Evolutionary conservation across 2,888 invertebrate species (phyloP), one percentile per base, ranked within the genome.

Genomic region (Amorpha juglandis): DNA sequence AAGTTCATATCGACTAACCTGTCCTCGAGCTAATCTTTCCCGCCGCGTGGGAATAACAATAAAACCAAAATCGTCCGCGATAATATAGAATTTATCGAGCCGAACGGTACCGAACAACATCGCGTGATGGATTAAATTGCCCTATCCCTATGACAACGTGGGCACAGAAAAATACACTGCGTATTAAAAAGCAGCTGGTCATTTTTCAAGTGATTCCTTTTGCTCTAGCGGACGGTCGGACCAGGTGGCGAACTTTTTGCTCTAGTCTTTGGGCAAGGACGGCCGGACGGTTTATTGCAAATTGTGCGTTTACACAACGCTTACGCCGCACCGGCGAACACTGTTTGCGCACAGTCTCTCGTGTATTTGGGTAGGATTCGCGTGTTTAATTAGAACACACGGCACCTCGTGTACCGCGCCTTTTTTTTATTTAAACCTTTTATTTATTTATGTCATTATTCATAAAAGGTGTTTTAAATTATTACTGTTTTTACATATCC

Each of bases 71-170:
- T 83, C 86, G 84, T 82, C 83, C 83, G 83, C 86, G 86, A 89
- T 90, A 88, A 91, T 90, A 89, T 86, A 91, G 89, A 92, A 92
- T 92, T 91, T 92, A 92, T 91, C 88, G 92, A 81, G 82, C 85
- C 84, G 88, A 87, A 84, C 87, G 85, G 83, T 80, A 78, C 82
- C 83, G 84, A 81, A 86, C 84, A 87, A 78, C 81, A 78, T 78
- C 83, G 87, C 84, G 86, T 93, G 93, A 94, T 94, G 92, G 93
- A 94, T 94, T 93, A 94, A 94, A 94, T 94, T 94, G 94, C 93
- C 92, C 86, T 86, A 79, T 85, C 92, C 91, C 91, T 93, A 91
- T 94, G 94, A 94, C 94, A 94, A 93, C 90, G 90, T 89, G 88
- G 89, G 87, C 84, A 83, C 85, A 90, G 89, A 91, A 90, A 93